Evolutionary conservation across 2,888 invertebrate genomes (phyloP).

Genomic region (Lymantria dispar): DNA sequence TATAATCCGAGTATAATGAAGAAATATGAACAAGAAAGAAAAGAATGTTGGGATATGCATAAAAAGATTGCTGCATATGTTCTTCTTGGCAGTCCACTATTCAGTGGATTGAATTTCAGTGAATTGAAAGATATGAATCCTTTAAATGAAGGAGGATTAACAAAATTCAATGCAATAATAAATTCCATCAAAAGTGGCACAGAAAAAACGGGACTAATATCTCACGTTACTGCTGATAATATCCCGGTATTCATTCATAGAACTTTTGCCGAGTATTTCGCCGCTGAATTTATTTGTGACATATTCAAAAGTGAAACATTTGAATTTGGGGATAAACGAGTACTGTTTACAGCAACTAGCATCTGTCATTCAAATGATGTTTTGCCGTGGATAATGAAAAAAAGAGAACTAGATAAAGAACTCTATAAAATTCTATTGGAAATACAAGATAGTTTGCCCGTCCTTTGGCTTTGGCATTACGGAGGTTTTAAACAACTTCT

Average conservation of each 20-base stretch:
- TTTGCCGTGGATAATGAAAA: not conserved
- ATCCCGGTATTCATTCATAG: not conserved
- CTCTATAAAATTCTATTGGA: not conserved
- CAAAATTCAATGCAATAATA: not conserved
- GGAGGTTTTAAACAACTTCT: not conserved
- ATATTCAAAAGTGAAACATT: not conserved
- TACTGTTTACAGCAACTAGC: not conserved
- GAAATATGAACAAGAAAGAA: not conserved
- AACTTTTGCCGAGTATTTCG: not conserved
- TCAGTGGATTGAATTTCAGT: not conserved
- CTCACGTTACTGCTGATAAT: not conserved
- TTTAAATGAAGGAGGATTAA: not conserved
- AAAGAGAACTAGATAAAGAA: not conserved
- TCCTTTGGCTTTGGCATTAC: not conserved
- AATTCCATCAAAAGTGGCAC: not conserved
- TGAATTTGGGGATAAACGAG: not conserved
- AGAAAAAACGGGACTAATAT: not conserved
- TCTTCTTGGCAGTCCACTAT: not conserved
- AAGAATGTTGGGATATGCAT: not conserved
- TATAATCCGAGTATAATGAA: not conserved
- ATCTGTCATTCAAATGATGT: not conserved
- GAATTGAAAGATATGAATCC: not conserved
- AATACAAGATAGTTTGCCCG: not conserved
- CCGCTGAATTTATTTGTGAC: not conserved
- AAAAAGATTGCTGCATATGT: constrained; percentile 12